These are phyloP conservation scores for Leucozona laternaria DNA, from an alignment of 2,888 invertebrate genomes.

Conservation along the genomic window DNA sequence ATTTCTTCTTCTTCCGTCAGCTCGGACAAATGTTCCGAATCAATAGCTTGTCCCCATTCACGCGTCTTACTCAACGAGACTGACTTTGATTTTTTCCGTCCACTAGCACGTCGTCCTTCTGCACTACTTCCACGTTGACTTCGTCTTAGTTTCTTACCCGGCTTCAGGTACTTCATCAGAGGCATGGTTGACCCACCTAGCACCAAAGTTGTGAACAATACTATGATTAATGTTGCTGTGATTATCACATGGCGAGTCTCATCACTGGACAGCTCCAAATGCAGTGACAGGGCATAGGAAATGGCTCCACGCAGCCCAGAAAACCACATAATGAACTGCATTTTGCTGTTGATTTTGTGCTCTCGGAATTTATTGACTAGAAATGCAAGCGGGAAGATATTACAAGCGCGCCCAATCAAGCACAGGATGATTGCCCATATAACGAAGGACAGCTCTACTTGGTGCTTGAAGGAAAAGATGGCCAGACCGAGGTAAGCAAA, in stretches of 20 bases:
- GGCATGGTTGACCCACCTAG: constrained; percentile 99
- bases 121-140: constrained; percentile 78
- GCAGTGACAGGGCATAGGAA: constrained; percentile 98
- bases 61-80: constrained; percentile 98
- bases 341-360: constrained; percentile 98
- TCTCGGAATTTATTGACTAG: constrained; percentile 98
- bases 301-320: constrained; percentile 98
- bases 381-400: constrained; percentile 97
- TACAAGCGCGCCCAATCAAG: constrained; percentile 96
- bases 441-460: constrained; percentile 95
- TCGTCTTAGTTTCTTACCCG: constrained; percentile 81
- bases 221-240: constrained; percentile 98
- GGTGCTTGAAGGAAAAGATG: constrained; percentile 95
- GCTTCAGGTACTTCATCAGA: constrained; percentile 93
- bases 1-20: constrained; percentile 97
- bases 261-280: constrained; percentile 94
- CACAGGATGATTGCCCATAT: constrained; percentile 97
- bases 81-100: constrained; percentile 89
- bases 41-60: constrained; percentile 98
- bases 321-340: constrained; percentile 99
- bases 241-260: constrained; percentile 98
- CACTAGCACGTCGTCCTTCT: constrained; percentile 83
- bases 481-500: constrained; percentile 95
- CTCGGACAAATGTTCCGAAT: constrained; percentile 96
- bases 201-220: constrained; percentile 96